Base-by-base conservation (phyloP, 1,140 invertebrate genomes). In the Limonius californicus region DNA sequence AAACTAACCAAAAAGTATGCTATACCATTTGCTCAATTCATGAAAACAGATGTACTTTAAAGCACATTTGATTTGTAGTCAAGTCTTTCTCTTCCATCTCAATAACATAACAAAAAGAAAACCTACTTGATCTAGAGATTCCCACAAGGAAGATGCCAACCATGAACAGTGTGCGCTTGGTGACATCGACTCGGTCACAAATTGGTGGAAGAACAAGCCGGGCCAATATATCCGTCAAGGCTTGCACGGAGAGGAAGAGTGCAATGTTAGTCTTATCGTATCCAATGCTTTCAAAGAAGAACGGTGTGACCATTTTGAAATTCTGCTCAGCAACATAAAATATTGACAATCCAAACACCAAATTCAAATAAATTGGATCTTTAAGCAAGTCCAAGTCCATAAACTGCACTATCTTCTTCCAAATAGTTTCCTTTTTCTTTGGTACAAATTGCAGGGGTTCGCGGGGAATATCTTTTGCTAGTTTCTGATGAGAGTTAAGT, bases 251-350 rank as follows among this genome's bases (percentile, higher is more conserved):
- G 14, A 89, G 78, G 70, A 86, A 89, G 62, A 84, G 83, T 19
- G 88, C 88, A 6, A 86, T 82, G 61, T 88, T 85, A 4, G 78
- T 75, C 74, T 84, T 85, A 50, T 80, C 77, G 70, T 87, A 86
- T 61, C 86, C 86, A 62, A 89, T 76, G 68, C 80, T 82, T 53
- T 79, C 78, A 57, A 89, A 83, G 70, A 89, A 89, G 72, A 89
- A 89, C 11, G 88, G 87, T 32, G 84, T 87, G 50, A 89, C 83
- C 81, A 89, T 83, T 74, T 88, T 87, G 70, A 89, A 89, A 70
- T 89, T 88, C 63, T 88, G 80, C 68, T 89, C 87, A 9, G 87
- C 85, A 15, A 87, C 86, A 74, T 87, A 89, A 76, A 86, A 88
- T 6, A 89, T 79, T 30, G 87, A 87, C 14, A 88, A 76, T 1